phyloP scores from a whole-genome alignment of 2,113 vertebrate species.

The Oriolus oriolus region DNA sequence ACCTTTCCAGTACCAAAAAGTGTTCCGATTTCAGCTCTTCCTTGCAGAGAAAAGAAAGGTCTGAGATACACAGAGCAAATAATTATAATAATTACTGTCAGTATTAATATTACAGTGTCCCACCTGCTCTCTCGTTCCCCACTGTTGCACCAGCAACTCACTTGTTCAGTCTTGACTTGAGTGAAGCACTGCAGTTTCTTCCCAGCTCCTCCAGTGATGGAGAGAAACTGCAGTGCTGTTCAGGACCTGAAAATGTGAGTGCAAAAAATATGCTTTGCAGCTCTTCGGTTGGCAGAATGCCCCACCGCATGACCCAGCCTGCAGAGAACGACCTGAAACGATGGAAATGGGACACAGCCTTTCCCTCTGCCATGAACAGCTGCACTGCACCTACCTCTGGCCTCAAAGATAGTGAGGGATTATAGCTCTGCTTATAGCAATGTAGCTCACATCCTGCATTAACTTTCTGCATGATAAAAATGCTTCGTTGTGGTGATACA shows the following conservation, averaged over 20 bases:
- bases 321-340: not conserved
- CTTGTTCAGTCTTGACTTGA: not conserved
- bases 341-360: not conserved
- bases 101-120: not conserved
- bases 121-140: not conserved
- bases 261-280: not conserved
- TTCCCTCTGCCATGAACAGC: not conserved
- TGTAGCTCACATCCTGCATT: not conserved
- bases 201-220: not conserved
- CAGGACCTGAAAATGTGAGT: not conserved
- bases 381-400: not conserved
- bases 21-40: not conserved
- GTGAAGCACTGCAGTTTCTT: not conserved
- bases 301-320: not conserved
- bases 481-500: not conserved
- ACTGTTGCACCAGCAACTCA: not conserved
- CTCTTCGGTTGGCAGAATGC: not conserved
- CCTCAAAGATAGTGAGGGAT: not conserved
- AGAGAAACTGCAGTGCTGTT: constrained; percentile 12
- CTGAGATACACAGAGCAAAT: not conserved
- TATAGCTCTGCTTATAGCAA: not conserved
- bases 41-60: not conserved
- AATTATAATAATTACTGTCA: not conserved
- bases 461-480: not conserved
- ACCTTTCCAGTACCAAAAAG: not conserved